Conservation (phyloP, 2,888 invertebrate species). For the Lasioglossum villosulum region DNA sequence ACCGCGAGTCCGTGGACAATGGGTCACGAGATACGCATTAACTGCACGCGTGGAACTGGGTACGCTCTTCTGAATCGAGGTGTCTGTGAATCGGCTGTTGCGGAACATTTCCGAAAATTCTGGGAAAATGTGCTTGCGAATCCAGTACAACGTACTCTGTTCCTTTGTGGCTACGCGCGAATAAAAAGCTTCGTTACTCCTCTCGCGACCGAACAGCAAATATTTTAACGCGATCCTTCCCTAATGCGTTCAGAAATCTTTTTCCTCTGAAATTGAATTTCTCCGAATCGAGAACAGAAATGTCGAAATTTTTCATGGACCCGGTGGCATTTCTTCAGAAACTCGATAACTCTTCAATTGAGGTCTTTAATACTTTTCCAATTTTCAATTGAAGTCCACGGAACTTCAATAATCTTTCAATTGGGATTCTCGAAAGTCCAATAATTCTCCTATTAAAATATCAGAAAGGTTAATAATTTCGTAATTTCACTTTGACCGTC, state of each 20-base stretch:
- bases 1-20: conserved; percentile 33
- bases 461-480: neutral
- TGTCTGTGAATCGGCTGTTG: neutral
- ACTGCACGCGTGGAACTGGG: conserved; percentile 17
- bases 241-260: neutral
- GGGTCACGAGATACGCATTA: conserved; percentile 28
- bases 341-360: neutral
- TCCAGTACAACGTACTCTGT: neutral
- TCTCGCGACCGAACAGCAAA: neutral
- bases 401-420: neutral
- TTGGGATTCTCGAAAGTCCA: neutral
- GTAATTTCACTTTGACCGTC: neutral
- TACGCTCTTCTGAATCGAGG: neutral
- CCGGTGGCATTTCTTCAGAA: neutral
- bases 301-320: neutral
- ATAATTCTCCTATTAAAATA: neutral
- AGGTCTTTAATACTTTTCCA: neutral
- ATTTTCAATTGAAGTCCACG: neutral
- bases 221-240: neutral
- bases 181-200: neutral
- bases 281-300: neutral
- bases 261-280: neutral
- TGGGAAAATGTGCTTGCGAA: neutral
- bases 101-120: neutral
- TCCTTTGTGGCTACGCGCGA: neutral